Base-by-base conservation (phyloP, 2,113 vertebrate genomes). In the Neopipo cinnamomea region DNA sequence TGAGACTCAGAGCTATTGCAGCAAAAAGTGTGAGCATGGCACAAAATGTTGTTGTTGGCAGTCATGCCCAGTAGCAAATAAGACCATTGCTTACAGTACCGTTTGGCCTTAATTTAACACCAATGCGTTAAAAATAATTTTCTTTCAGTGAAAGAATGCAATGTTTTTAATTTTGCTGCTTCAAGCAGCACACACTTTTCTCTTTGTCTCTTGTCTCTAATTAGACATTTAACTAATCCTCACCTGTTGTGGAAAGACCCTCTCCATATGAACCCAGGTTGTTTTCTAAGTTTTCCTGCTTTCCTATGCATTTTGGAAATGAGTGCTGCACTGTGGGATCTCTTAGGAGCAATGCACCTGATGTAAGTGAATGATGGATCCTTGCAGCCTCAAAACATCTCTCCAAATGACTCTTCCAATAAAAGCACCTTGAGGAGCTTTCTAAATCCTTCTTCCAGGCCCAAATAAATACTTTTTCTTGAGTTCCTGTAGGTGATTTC, bases 291-390 rank as follows among this genome's bases (percentile, higher is more conserved):
- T n/a, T 74, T 78, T 91, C 19, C 25, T 87, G 23, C 16, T 75
- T 22, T 74, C n/a, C 63, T 50, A 3, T 52, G 42, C 33, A 47
- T 50, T 78, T 87, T 71, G 41, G 71, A 91, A 70, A 31, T 4
- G 4, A 27, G 16, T 2, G 0, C 27, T 0, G 1, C 22, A 33
- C 11, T 49, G 11, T 28, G 53, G 21, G 44, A 85, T 33, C 12
- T 62, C 39, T 83, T 24, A 81, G 11, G 14, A 66, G 24, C 49
- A 71, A 72, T 11, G 25, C 35, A 50, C 30, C 41, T 61, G 44
- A 25, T 1, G 4, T 42, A 83, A n/a, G 30, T 17, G 30, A 56
- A 58, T 66, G 59, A 8, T 81, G 3, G 19, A 31, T 15, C n/a
- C 23, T 35, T 76, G 24, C 41, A 39, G 37, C 31, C 56, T 85